phyloP scores from a whole-genome alignment of 1,140 invertebrate species.

The Hyphantria cunea region DNA sequence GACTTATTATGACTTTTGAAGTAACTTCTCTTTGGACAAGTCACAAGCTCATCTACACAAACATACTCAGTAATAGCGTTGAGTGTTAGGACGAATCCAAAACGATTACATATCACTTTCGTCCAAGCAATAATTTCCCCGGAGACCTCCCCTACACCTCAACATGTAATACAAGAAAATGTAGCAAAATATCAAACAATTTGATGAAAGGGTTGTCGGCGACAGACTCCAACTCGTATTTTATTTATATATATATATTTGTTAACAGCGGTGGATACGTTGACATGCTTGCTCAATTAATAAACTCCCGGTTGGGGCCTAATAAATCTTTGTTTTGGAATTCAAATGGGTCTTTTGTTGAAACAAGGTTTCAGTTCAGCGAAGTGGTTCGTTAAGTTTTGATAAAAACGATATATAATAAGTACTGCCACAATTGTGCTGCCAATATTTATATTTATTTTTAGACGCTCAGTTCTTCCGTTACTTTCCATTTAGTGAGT shows the following conservation, averaged over 20 bases:
- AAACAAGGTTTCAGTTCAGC: not conserved
- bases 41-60: too few relatives aligned
- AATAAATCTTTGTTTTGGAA: not conserved
- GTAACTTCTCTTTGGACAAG: too few relatives aligned
- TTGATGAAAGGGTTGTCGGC: constrained; percentile 5
- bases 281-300: constrained; percentile 5
- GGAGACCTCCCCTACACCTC: not conserved
- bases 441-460: too few relatives aligned
- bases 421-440: too few relatives aligned
- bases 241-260: constrained; percentile 17
- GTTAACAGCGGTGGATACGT: not conserved
- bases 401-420: too few relatives aligned
- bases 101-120: constrained; percentile 25
- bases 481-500: too few relatives aligned
- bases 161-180: not conserved
- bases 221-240: not conserved
- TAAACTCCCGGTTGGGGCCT: not conserved
- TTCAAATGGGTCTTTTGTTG: not conserved
- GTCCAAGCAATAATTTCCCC: constrained; percentile 23
- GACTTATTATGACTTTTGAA: too few relatives aligned
- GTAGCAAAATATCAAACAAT: constrained; percentile 9
- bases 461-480: too few relatives aligned
- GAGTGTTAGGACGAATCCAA: not conserved
- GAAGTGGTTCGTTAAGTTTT: too few relatives aligned
- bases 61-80: too few relatives aligned